Conservation (phyloP, 2,113 vertebrate genomes). For the Thamnophis sirtalis region DNA sequence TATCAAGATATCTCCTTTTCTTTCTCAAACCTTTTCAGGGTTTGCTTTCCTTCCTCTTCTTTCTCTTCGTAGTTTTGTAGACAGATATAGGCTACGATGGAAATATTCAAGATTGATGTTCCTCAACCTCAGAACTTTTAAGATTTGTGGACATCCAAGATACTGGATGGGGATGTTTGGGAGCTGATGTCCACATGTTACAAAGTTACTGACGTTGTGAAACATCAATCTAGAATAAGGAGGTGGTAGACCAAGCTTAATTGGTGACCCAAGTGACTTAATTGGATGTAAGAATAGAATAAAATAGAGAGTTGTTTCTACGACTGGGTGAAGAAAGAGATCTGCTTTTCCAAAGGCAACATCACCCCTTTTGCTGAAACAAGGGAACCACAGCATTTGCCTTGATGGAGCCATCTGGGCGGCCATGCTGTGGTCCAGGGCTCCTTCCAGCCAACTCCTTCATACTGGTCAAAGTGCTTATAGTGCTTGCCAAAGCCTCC, state of each 20-base stretch:
- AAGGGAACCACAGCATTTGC: background rate
- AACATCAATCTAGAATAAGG: background rate
- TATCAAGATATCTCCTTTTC: background rate
- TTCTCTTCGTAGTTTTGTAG: background rate
- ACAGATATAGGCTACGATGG: background rate
- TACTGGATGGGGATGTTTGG: background rate
- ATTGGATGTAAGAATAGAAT: background rate
- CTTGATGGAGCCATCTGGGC: background rate
- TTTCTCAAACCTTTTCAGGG: background rate
- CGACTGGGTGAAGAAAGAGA: background rate
- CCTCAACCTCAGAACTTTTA: background rate
- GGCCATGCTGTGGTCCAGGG: background rate
- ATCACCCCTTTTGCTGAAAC: background rate
- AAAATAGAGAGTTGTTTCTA: background rate
- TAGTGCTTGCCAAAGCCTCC: background rate
- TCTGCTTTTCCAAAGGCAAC: background rate
- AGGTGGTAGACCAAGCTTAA: background rate
- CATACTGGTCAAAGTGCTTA: background rate
- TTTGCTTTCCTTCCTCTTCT: background rate
- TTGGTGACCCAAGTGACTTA: background rate
- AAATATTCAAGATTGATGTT: background rate
- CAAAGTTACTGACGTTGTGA: background rate
- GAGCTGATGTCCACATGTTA: background rate
- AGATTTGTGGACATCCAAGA: background rate
- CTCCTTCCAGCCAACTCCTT: background rate